phyloP scores from a whole-genome alignment of 2,113 vertebrate genomes.

The Okapia johnstoni region DNA sequence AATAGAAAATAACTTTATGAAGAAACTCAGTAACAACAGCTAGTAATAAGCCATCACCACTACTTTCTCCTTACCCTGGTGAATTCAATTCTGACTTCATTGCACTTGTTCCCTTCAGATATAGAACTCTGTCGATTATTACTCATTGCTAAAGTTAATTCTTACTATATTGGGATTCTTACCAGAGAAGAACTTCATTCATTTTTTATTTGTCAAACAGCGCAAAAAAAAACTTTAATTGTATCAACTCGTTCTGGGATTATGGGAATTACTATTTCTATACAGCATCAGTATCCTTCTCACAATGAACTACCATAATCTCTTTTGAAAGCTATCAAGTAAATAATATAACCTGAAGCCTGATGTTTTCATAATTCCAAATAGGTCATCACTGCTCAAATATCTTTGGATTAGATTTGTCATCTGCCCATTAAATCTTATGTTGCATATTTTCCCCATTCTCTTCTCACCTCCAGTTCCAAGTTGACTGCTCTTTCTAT shows the following conservation, averaged over 20 bases:
- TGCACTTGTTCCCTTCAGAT: background rate
- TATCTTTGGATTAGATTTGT: background rate
- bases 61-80: background rate
- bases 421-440: background rate
- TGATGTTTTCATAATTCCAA: background rate
- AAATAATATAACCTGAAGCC: background rate
- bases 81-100: background rate
- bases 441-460: background rate
- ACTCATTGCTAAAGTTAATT: slow-evolving; percentile 7
- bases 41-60: background rate
- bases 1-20: slow-evolving; percentile 2
- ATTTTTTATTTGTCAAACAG: background rate
- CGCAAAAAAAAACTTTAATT: background rate
- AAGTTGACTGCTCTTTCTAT: background rate
- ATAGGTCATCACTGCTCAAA: background rate
- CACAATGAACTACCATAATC: background rate
- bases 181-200: background rate
- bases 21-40: background rate
- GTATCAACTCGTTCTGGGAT: background rate
- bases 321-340: background rate
- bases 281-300: background rate
- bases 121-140: background rate
- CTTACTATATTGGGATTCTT: background rate
- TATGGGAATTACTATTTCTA: background rate
- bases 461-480: background rate